A percentile compares a stretch with the other conserved stretches of the same genome.
Conservation (phyloP, 1,140 invertebrate species). For the Venustaconcha ellipsiformis region DNA sequence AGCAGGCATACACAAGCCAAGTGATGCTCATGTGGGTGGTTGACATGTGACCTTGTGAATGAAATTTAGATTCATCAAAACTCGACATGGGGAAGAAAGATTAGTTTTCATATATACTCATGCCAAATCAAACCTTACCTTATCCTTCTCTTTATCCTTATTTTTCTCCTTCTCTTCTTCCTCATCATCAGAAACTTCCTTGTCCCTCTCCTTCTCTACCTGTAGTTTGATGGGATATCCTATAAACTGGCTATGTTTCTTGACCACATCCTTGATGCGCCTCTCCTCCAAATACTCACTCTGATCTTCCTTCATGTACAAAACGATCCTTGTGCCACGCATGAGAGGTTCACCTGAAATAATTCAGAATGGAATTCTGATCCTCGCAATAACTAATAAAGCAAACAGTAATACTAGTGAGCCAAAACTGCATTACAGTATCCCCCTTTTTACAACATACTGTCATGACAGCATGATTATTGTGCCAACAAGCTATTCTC, state of each 20-base stretch:
- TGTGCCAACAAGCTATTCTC: too few relatives aligned
- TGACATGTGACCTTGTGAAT: too few relatives aligned
- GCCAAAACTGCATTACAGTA: too few relatives aligned
- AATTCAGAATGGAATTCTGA: constrained; percentile 5
- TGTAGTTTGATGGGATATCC: constrained; percentile 96
- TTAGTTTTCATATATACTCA: too few relatives aligned
- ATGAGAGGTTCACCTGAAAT: constrained; percentile 79
- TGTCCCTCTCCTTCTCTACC: constrained; percentile 75
- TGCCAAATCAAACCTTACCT: too few relatives aligned
- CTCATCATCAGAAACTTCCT: constrained; percentile 83
- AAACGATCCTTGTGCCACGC: constrained; percentile 89
- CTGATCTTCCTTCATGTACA: constrained; percentile 93
- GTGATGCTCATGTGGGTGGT: too few relatives aligned
- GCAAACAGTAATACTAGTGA: too few relatives aligned
- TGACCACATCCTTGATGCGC: constrained; percentile 96
- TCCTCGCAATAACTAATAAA: background rate
- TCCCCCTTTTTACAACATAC: too few relatives aligned
- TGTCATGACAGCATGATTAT: too few relatives aligned
- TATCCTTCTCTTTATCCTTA: constrained; percentile 32
- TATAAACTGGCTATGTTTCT: constrained; percentile 99
- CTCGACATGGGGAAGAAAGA: too few relatives aligned
- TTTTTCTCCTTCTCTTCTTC: constrained; percentile 67
- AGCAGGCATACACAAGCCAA: too few relatives aligned
- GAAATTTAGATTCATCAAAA: too few relatives aligned
- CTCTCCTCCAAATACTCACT: constrained; percentile 91